A percentile compares a stretch with the other conserved stretches of the same genome.
These are phyloP conservation scores for Lysiphlebus fabarum DNA, from an alignment of 1,140 invertebrate species.

Conservation along the genomic window DNA sequence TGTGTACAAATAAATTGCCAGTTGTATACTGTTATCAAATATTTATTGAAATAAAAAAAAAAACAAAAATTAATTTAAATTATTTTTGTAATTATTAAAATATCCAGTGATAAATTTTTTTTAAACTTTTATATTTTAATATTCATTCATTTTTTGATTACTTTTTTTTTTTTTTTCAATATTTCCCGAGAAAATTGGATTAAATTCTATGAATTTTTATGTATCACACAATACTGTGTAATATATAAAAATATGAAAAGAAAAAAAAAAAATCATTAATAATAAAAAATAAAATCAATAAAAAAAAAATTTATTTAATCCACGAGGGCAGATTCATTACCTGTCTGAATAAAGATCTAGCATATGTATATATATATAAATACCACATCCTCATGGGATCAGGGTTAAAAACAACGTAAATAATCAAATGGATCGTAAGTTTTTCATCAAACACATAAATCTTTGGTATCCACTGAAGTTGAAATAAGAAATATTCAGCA, in stretches of 20 bases:
- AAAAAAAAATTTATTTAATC: neutral
- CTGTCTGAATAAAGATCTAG: slow-evolving; percentile 24
- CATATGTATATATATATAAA: neutral
- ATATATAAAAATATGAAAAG: neutral
- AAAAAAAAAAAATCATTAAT: neutral
- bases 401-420: slow-evolving; percentile 34
- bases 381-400: slow-evolving; percentile 16
- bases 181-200: neutral
- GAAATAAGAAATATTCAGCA: slow-evolving; percentile 30
- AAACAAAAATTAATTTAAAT: too few species aligned
- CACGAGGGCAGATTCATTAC: slow-evolving; percentile 7
- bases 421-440: slow-evolving; percentile 32
- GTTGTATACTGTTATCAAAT: neutral
- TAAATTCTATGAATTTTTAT: neutral
- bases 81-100: too few species aligned
- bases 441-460: slow-evolving; percentile 27
- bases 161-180: neutral
- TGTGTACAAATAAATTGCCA: neutral
- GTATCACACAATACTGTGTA: neutral
- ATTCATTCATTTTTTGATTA: slow-evolving; percentile 12
- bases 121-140: slow-evolving; percentile 21
- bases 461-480: slow-evolving; percentile 35
- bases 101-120: too few species aligned
- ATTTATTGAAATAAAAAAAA: too few species aligned
- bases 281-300: slow-evolving; percentile 3